A percentile compares a stretch with the other conserved stretches of the same genome.
These are phyloP conservation scores for Caranx ignobilis DNA, from an alignment of 2,113 vertebrate genomes.

Conservation along the genomic window DNA sequence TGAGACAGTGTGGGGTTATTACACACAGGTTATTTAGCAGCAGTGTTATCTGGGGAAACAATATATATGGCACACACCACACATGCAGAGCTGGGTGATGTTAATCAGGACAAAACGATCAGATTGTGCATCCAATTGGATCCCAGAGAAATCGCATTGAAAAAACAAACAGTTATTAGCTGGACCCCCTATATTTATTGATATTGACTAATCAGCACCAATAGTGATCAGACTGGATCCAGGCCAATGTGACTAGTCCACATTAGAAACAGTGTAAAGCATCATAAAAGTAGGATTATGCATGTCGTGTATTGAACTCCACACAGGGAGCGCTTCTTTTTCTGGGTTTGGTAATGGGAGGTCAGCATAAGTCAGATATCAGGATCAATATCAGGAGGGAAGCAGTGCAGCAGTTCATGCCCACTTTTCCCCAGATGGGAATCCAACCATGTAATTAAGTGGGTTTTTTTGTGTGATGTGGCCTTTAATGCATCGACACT, in stretches of 20 bases:
- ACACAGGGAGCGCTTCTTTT: no score
- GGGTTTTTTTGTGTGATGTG: no score
- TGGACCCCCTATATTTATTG: background rate
- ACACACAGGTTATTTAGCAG: slow-evolving; percentile 20
- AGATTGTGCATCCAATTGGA: no score
- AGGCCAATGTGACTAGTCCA: no score
- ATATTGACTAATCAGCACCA: background rate
- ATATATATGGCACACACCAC: background rate
- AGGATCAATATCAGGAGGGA: no score
- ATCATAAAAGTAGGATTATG: background rate
- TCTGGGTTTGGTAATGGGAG: no score
- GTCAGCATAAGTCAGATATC: no score
- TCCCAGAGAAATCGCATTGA: no score
- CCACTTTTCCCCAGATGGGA: background rate
- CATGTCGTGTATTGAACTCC: no score
- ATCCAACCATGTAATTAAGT: no score
- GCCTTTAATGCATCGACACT: no score
- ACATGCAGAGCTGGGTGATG: background rate
- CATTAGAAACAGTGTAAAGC: background rate
- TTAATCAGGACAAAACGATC: background rate
- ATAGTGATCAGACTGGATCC: background rate
- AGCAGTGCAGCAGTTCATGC: no score
- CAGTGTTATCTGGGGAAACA: slow-evolving; percentile 8
- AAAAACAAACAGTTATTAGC: background rate
- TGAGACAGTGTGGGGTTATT: slow-evolving; percentile 26